A percentile compares a stretch with the other conserved stretches of the same genome.
These are phyloP conservation scores for Phrixothrix hirtus DNA, from an alignment of 2,888 invertebrate species.

Conservation along the genomic window DNA sequence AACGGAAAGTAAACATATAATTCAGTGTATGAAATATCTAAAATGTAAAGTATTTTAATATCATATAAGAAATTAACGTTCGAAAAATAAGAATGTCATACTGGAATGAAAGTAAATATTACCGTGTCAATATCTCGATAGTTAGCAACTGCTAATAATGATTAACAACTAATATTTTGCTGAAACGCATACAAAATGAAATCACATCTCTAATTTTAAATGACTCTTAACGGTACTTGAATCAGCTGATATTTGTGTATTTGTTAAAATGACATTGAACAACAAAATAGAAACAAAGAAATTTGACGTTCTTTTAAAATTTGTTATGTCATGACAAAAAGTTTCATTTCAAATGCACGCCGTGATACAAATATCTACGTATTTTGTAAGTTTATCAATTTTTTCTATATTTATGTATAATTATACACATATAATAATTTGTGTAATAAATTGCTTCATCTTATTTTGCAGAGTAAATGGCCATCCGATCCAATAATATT, in stretches of 20 bases:
- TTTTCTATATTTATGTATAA: no score
- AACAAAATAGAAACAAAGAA: constrained; percentile 19
- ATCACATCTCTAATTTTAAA: neutral
- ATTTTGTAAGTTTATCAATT: constrained; percentile 3
- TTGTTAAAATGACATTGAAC: constrained; percentile 19
- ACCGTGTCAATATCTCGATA: no score
- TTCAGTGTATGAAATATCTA: no score
- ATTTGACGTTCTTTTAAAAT: constrained; percentile 11
- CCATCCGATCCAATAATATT: constrained; percentile 39
- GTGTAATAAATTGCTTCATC: neutral
- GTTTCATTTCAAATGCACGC: constrained; percentile 2
- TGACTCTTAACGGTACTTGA: neutral
- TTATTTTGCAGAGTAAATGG: constrained; percentile 21
- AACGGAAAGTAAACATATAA: no score
- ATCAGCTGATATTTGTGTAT: constrained; percentile 14
- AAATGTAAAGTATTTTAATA: no score
- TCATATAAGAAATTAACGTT: neutral
- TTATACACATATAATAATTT: neutral
- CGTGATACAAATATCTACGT: neutral
- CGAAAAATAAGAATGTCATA: no score
- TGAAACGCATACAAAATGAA: neutral
- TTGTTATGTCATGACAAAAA: constrained; percentile 16
- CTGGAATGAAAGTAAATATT: no score
- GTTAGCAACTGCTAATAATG: neutral
- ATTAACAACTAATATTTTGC: neutral